These are phyloP conservation scores for Hesperia comma DNA, from an alignment of 2,888 invertebrate species.

Conservation along the genomic window DNA sequence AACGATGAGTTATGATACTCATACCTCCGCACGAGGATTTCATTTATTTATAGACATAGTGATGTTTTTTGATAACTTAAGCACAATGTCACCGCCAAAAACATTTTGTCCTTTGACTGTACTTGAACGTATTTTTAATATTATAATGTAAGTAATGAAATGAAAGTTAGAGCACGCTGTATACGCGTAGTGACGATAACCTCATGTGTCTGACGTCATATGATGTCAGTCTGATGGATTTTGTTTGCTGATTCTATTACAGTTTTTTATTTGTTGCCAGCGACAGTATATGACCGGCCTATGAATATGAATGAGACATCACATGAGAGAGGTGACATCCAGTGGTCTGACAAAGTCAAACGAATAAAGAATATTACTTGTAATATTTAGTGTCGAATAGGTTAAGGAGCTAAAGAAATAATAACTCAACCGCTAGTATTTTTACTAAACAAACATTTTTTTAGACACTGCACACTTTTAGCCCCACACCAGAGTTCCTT, in stretches of 20 bases:
- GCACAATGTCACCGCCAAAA: too few relatives aligned
- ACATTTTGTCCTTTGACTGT: too few relatives aligned
- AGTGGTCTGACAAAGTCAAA: neutral
- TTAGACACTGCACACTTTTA: too few relatives aligned
- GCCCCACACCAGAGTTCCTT: too few relatives aligned
- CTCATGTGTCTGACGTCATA: slow-evolving; percentile 57
- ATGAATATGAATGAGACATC: slow-evolving; percentile 64
- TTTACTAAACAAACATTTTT: too few relatives aligned
- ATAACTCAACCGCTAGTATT: too few relatives aligned
- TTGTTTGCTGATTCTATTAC: slow-evolving; percentile 78
- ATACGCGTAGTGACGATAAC: slow-evolving; percentile 50
- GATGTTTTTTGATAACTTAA: too few relatives aligned
- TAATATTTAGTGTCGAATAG: neutral
- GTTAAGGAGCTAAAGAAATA: too few relatives aligned
- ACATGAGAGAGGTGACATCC: slow-evolving; percentile 18
- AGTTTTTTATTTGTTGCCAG: slow-evolving; percentile 66
- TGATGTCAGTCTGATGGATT: slow-evolving; percentile 73
- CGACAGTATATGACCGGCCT: slow-evolving; percentile 47
- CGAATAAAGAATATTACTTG: slow-evolving; percentile 1
- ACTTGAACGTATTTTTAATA: too few relatives aligned
- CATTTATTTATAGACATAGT: too few relatives aligned
- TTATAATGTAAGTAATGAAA: neutral
- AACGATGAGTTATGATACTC: too few relatives aligned
- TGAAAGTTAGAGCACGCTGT: slow-evolving; percentile 51
- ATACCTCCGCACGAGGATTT: too few relatives aligned